These are phyloP conservation scores for Cremastobaeus sp. DNA, from an alignment of 2,888 invertebrate genomes.

Conservation along the genomic window DNA sequence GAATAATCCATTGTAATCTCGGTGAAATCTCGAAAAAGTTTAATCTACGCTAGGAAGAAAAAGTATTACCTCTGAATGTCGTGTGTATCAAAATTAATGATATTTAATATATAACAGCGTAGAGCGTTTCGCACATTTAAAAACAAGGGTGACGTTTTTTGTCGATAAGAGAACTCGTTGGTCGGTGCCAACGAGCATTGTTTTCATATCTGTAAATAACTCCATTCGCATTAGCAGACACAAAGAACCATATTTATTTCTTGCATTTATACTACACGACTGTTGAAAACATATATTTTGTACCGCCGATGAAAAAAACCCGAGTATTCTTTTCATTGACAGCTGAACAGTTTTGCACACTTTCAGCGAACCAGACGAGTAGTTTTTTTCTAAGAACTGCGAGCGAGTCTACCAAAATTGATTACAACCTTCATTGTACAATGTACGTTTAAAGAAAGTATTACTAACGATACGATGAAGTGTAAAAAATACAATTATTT, in stretches of 20 bases:
- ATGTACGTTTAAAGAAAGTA: constrained; percentile 53
- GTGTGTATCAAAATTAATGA: constrained; percentile 46
- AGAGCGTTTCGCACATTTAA: constrained; percentile 29
- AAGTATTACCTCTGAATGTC: constrained; percentile 49
- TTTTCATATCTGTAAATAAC: constrained; percentile 15
- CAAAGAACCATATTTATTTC: too few species aligned
- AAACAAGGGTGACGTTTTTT: constrained; percentile 8
- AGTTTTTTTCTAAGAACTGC: constrained; percentile 20
- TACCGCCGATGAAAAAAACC: too few species aligned
- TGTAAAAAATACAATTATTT: constrained; percentile 50
- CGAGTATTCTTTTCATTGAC: too few species aligned
- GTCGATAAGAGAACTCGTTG: constrained; percentile 2
- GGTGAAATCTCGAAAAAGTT: constrained; percentile 30
- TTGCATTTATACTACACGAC: too few species aligned
- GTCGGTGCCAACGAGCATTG: not conserved
- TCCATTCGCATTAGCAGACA: too few species aligned
- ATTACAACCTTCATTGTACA: constrained; percentile 32
- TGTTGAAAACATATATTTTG: too few species aligned
- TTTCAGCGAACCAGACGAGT: not conserved
- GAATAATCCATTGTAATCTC: not conserved
- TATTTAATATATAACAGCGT: constrained; percentile 42
- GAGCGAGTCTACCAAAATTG: constrained; percentile 21
- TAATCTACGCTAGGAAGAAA: constrained; percentile 12
- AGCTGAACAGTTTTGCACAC: not conserved
- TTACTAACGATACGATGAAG: constrained; percentile 46